Evolutionary conservation across 2,113 vertebrate species (phyloP).

Genomic region (Eptatretus burgeri): DNA sequence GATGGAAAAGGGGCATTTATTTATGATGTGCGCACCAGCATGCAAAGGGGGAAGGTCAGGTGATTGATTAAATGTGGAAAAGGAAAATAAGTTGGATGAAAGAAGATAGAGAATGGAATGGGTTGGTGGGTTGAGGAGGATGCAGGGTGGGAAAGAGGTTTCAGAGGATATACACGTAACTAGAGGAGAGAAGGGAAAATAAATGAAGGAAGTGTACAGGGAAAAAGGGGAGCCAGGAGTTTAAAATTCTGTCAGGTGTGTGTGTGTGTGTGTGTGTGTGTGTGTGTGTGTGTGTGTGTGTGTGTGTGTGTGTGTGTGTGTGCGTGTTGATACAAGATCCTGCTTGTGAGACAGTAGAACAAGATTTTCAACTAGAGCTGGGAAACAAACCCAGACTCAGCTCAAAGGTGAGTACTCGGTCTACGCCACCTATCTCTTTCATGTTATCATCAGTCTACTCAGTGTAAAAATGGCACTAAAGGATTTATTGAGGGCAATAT

Average conservation of each 20-base stretch:
- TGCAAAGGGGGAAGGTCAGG: background rate
- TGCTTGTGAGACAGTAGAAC: background rate
- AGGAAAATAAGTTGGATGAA: background rate
- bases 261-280: background rate
- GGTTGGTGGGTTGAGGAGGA: background rate
- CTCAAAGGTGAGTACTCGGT: too few species aligned
- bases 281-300: constrained; percentile 5
- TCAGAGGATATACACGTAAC: background rate
- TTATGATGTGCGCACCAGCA: background rate
- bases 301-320: background rate
- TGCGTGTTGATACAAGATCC: background rate
- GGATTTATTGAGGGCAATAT: too few species aligned
- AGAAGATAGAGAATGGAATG: background rate
- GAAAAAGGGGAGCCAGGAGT: too few species aligned
- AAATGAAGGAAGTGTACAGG: too few species aligned
- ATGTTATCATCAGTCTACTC: too few species aligned
- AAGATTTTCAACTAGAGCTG: too few species aligned
- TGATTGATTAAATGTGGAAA: background rate
- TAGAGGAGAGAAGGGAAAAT: background rate
- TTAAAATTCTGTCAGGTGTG: too few species aligned
- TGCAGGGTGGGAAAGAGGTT: background rate
- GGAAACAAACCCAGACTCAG: too few species aligned
- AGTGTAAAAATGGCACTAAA: too few species aligned
- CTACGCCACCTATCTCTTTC: too few species aligned
- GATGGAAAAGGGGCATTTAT: background rate